Conservation (phyloP, 2,113 vertebrate species). For the Bubalus kerabau region DNA sequence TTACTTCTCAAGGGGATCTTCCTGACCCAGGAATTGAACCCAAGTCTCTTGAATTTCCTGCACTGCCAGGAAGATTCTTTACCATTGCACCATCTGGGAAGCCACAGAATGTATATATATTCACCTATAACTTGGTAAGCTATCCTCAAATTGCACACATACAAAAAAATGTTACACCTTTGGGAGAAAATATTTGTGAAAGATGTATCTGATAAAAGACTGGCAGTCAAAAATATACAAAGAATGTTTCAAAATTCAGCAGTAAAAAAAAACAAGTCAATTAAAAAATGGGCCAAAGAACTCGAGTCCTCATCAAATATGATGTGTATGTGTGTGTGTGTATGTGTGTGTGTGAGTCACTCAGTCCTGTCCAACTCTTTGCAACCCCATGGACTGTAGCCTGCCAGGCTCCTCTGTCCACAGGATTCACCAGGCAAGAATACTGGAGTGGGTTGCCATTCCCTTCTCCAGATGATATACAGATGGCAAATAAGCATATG, state of each 20-base stretch:
- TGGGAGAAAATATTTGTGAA: neutral
- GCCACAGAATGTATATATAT: neutral
- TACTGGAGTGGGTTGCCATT: neutral
- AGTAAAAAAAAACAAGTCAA: neutral
- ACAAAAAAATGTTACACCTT: neutral
- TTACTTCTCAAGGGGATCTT: neutral
- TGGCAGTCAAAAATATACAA: neutral
- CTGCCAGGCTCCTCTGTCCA: neutral
- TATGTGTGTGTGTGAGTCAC: neutral
- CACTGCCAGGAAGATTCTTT: neutral
- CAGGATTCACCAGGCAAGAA: neutral
- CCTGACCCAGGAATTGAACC: neutral
- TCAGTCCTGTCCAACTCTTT: neutral
- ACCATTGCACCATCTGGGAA: neutral
- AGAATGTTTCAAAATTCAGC: neutral
- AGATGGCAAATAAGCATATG: neutral
- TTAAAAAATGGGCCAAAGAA: neutral
- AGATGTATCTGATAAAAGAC: neutral
- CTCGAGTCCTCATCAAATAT: neutral
- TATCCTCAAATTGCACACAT: neutral
- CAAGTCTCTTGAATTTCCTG: neutral
- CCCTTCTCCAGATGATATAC: neutral
- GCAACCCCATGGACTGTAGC: neutral
- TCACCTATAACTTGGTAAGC: conserved; percentile 52
- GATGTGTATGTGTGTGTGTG: neutral